phyloP scores from a whole-genome alignment of 1,140 invertebrate genomes.

The Oncopodura yosiiana region DNA sequence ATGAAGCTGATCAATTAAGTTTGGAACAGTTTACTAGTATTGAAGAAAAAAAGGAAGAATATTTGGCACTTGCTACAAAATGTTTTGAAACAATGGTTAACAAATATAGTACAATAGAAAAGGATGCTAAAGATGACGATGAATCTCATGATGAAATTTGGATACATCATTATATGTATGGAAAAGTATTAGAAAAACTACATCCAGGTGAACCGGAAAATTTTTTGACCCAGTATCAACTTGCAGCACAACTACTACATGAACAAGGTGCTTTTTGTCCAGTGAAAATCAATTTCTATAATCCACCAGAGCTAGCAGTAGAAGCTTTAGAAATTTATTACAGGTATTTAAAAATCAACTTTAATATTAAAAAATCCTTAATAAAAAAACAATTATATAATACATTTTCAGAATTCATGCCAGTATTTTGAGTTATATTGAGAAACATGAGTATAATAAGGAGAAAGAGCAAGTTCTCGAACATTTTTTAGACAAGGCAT shows the following conservation, averaged over 20 bases:
- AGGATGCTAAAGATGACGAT: constrained; percentile 42
- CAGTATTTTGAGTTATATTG: constrained; percentile 71
- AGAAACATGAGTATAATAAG: constrained; percentile 51
- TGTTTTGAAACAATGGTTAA: constrained; percentile 51
- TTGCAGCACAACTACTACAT: constrained; percentile 61
- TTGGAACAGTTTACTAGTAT: constrained; percentile 64
- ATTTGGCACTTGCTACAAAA: constrained; percentile 60
- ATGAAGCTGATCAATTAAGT: constrained; percentile 56
- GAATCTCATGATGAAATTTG: constrained; percentile 66
- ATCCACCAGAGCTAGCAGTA: constrained; percentile 69
- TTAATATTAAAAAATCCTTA: background rate
- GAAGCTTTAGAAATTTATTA: constrained; percentile 72
- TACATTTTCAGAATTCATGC: constrained; percentile 57
- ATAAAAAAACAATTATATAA: background rate
- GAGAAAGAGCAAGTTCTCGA: constrained; percentile 36
- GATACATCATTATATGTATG: constrained; percentile 85
- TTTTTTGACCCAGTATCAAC: constrained; percentile 66
- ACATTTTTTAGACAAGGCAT: constrained; percentile 38
- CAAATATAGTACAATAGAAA: background rate
- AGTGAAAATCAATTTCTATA: constrained; percentile 70
- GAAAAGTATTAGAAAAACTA: constrained; percentile 78
- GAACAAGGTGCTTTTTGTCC: constrained; percentile 77
- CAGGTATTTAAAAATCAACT: constrained; percentile 24
- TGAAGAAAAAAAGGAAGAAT: constrained; percentile 63
- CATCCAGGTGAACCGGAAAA: constrained; percentile 54